phyloP scores from a whole-genome alignment of 1,140 invertebrate genomes.

The Antheraea mylitta region DNA sequence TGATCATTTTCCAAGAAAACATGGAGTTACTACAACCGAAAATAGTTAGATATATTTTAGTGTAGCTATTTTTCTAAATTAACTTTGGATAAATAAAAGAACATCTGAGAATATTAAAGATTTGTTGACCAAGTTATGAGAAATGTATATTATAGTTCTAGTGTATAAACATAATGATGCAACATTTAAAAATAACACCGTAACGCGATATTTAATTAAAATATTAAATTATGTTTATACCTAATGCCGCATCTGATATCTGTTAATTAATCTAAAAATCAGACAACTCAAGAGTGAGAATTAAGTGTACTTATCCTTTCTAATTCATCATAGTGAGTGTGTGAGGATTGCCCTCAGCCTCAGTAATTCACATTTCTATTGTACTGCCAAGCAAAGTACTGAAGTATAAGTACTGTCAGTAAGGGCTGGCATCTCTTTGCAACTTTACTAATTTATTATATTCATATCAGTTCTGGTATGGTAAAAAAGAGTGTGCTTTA shows the following conservation, averaged over 20 bases:
- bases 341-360: background rate
- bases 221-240: conserved; percentile 19
- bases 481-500: no score
- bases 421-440: background rate
- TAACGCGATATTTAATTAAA: background rate
- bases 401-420: background rate
- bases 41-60: no score
- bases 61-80: no score
- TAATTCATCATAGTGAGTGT: conserved; percentile 41
- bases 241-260: conserved; percentile 37
- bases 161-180: no score
- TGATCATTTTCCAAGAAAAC: no score
- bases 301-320: conserved; percentile 69
- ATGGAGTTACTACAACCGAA: no score
- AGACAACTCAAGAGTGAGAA: conserved; percentile 54
- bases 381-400: background rate
- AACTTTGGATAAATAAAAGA: no score
- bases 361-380: conserved; percentile 3
- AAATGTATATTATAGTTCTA: no score
- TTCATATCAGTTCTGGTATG: background rate
- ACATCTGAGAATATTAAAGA: no score
- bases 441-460: background rate
- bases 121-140: no score
- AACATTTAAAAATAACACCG: no score
- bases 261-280: conserved; percentile 39